Evolutionary conservation across 1,140 invertebrate species (phyloP).

Genomic region (Gonioctena quinquepunctata): DNA sequence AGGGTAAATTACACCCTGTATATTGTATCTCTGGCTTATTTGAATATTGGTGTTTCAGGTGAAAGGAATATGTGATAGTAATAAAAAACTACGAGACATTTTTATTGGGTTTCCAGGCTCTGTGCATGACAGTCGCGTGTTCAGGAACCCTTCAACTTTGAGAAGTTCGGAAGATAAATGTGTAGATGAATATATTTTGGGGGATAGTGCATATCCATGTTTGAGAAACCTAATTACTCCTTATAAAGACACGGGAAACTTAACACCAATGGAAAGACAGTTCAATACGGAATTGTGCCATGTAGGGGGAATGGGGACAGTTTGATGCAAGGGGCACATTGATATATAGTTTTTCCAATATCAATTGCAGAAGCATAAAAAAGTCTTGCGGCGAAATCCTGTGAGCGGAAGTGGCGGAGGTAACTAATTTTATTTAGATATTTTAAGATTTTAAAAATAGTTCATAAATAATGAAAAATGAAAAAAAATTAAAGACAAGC

Average conservation of each 20-base stretch:
- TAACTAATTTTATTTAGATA: too few relatives aligned
- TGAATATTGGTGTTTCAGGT: background rate
- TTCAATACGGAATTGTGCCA: conserved; percentile 22
- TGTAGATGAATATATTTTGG: conserved; percentile 28
- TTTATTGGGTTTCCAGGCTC: conserved; percentile 39
- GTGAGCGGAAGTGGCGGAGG: too few relatives aligned
- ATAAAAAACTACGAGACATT: conserved; percentile 31
- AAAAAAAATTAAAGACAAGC: too few relatives aligned
- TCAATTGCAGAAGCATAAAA: too few relatives aligned
- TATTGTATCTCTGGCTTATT: background rate
- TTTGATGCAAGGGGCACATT: too few relatives aligned
- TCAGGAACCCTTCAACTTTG: conserved; percentile 22
- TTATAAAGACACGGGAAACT: conserved; percentile 33
- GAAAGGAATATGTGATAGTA: conserved; percentile 29
- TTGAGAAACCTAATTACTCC: conserved; percentile 31
- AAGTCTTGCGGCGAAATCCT: too few relatives aligned
- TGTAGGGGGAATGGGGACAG: too few relatives aligned
- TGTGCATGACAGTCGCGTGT: conserved; percentile 37
- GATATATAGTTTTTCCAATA: too few relatives aligned
- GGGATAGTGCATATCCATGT: conserved; percentile 38
- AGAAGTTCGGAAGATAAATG: conserved; percentile 26
- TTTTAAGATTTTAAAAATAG: too few relatives aligned
- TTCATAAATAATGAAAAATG: too few relatives aligned
- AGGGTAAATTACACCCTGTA: too few relatives aligned
- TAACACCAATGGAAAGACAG: conserved; percentile 20